These are phyloP conservation scores for Pammene fasciana DNA, from an alignment of 2,888 invertebrate genomes.

Conservation along the genomic window DNA sequence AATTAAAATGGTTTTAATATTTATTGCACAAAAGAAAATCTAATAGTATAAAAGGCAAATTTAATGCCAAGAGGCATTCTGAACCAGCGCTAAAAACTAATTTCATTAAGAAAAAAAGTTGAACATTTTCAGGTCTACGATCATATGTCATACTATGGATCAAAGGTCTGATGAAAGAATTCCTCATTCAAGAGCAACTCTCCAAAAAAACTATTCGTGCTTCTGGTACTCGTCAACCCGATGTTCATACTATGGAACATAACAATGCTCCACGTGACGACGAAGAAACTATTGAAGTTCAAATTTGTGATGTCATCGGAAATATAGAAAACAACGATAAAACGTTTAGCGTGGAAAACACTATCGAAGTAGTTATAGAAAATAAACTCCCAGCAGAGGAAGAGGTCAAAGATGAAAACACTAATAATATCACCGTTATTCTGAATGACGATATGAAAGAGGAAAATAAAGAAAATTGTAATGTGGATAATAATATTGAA, in stretches of 20 bases:
- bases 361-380: background rate
- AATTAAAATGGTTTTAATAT: no score
- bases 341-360: background rate
- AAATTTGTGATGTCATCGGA: background rate
- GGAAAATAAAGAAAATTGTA: no score
- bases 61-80: no score
- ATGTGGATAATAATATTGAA: background rate
- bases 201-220: no score
- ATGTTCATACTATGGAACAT: background rate
- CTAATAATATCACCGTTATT: background rate
- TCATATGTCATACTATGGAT: background rate
- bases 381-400: background rate
- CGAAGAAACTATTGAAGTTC: background rate
- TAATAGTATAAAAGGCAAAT: no score
- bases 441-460: no score
- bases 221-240: no score
- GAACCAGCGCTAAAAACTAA: background rate
- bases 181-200: background rate
- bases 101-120: no score
- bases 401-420: background rate
- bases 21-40: no score
- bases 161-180: background rate
- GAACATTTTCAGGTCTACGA: background rate
- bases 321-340: background rate
- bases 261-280: background rate